A percentile compares a stretch with the other conserved stretches of the same genome.
These are phyloP conservation scores for Campylorhamphus procurvoides DNA, from an alignment of 2,113 vertebrate species.

Conservation along the genomic window DNA sequence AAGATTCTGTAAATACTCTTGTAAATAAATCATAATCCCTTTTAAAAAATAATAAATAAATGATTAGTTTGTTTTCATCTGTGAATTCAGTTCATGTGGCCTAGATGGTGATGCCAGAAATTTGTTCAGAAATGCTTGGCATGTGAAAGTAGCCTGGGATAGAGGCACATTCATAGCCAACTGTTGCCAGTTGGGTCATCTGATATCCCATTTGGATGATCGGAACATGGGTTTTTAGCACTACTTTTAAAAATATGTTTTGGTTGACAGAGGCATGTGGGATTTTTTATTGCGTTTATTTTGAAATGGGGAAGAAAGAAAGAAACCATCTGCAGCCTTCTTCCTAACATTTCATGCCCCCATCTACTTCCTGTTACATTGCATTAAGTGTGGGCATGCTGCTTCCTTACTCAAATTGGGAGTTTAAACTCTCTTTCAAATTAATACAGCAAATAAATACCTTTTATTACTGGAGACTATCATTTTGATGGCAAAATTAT, in stretches of 20 bases:
- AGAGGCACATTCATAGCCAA: not conserved
- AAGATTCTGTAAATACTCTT: not conserved
- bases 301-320: not conserved
- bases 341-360: not conserved
- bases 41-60: not conserved
- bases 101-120: not conserved
- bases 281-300: not conserved
- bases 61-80: rapidly evolving
- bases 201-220: not conserved
- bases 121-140: not conserved
- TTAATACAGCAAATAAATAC: not conserved
- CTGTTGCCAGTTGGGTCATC: not conserved
- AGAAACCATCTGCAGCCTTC: not conserved
- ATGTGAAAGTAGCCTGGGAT: not conserved
- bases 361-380: not conserved
- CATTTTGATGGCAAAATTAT: not conserved
- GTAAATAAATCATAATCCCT: not conserved
- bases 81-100: rapidly evolving
- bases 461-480: not conserved
- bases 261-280: not conserved
- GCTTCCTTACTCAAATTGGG: not conserved
- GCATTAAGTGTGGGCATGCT: rapidly evolving
- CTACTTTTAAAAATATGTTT: not conserved
- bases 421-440: not conserved
- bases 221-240: rapidly evolving